These are phyloP conservation scores for Physeter macrocephalus DNA, from an alignment of 2,113 vertebrate genomes.

Conservation along the genomic window DNA sequence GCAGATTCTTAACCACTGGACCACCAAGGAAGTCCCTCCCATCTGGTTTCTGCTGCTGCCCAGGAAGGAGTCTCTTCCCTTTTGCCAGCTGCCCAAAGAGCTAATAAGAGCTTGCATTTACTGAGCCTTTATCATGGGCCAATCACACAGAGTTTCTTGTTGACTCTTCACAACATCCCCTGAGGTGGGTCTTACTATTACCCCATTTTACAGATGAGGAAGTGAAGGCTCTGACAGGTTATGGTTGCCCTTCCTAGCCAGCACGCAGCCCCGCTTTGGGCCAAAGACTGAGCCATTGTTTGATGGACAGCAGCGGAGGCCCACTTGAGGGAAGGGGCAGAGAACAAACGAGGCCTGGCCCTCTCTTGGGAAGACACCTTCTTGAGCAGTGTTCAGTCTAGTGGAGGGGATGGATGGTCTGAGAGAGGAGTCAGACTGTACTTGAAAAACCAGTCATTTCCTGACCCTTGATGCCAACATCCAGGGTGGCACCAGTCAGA, in stretches of 20 bases:
- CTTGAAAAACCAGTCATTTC: not conserved
- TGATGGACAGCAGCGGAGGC: not conserved
- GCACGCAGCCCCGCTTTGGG: not conserved
- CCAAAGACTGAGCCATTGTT: not conserved
- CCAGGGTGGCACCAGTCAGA: not conserved
- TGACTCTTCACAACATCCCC: not conserved
- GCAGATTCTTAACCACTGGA: no score
- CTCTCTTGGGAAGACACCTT: not conserved
- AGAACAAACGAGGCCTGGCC: fast-evolving
- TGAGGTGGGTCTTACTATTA: not conserved
- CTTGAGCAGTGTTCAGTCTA: not conserved
- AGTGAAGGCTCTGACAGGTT: not conserved
- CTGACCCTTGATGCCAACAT: not conserved
- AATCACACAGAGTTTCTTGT: not conserved
- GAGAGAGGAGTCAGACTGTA: not conserved
- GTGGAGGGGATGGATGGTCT: not conserved
- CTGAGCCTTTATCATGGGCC: not conserved
- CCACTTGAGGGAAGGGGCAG: not conserved
- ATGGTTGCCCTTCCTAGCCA: not conserved
- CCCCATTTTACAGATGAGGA: not conserved
- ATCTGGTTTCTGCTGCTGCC: not conserved
- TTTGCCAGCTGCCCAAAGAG: not conserved
- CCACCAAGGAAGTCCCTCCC: not conserved
- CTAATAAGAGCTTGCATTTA: not conserved
- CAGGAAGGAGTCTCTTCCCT: not conserved